Conservation (phyloP, 2,797 vertebrate genomes). For the Simalia tracyae region DNA sequence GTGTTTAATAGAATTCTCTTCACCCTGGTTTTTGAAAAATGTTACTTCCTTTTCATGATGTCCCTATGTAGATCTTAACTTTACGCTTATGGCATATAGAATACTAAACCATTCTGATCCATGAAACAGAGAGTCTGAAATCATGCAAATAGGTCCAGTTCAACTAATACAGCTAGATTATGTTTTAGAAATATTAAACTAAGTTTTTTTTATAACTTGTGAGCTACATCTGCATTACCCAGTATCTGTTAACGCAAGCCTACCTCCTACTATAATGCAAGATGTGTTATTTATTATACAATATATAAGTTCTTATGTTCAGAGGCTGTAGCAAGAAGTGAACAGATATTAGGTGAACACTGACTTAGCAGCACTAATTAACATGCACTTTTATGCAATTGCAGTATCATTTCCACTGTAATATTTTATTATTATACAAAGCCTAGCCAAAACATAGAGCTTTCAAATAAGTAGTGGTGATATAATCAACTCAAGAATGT, state of each 20-base stretch:
- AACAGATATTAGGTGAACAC: not conserved
- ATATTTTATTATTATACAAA: conserved; percentile 17
- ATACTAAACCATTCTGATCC: not conserved
- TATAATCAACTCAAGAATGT: too few species aligned
- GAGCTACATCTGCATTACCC: not conserved
- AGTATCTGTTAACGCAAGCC: not conserved
- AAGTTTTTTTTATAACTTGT: not conserved
- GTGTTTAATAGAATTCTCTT: not conserved
- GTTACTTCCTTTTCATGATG: not conserved
- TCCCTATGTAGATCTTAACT: not conserved
- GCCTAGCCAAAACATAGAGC: not conserved
- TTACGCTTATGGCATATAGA: not conserved
- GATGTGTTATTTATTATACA: too few species aligned
- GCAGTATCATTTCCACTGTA: not conserved
- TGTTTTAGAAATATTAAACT: not conserved
- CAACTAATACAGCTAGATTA: not conserved
- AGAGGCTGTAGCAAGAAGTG: not conserved
- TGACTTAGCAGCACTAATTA: not conserved
- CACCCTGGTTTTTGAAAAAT: not conserved
- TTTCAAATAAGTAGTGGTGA: not conserved
- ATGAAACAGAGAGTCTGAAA: not conserved
- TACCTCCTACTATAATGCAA: too few species aligned
- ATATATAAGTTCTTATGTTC: not conserved
- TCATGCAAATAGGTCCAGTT: not conserved
- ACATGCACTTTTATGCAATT: not conserved